Evolutionary conservation across 2,888 invertebrate genomes (phyloP).

Genomic region (Mycalesis mineus): DNA sequence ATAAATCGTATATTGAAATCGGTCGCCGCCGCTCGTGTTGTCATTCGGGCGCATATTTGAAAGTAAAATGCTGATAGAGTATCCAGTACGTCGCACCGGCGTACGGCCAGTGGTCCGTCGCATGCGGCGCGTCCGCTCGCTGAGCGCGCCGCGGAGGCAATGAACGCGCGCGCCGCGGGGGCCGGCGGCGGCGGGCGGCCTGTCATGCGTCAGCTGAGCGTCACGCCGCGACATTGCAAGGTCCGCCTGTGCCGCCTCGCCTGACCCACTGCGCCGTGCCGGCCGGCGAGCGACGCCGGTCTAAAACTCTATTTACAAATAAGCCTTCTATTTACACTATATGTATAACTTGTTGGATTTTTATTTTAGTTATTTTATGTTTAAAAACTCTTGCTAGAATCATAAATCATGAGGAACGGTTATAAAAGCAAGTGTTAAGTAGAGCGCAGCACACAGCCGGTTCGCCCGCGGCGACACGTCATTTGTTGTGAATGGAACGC

Average conservation of each 20-base stretch:
- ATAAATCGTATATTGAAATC: constrained; percentile 15
- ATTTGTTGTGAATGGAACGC: constrained; percentile 49
- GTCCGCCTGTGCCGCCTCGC: constrained; percentile 69
- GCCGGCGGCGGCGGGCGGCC: constrained; percentile 66
- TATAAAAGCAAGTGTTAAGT: constrained; percentile 24
- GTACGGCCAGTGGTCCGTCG: constrained; percentile 21
- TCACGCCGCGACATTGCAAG: constrained; percentile 80
- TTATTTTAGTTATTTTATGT: not conserved
- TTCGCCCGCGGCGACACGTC: constrained; percentile 38
- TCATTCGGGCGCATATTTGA: constrained; percentile 22
- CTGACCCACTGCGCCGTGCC: constrained; percentile 67
- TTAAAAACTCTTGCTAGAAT: not conserved
- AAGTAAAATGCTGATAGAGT: constrained; percentile 24
- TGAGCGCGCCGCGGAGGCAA: constrained; percentile 82
- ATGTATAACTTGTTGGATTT: not conserved
- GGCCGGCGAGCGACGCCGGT: constrained; percentile 26
- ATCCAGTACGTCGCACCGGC: constrained; percentile 14
- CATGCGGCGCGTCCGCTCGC: constrained; percentile 64
- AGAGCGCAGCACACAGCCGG: constrained; percentile 33
- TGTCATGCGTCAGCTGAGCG: constrained; percentile 75
- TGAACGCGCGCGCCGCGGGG: constrained; percentile 77
- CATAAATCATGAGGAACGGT: not conserved
- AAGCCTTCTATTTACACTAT: not conserved
- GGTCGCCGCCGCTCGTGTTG: constrained; percentile 4
- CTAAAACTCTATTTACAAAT: constrained; percentile 17